Conservation (phyloP, 1,140 invertebrate species). For the Drosophila tristis region DNA sequence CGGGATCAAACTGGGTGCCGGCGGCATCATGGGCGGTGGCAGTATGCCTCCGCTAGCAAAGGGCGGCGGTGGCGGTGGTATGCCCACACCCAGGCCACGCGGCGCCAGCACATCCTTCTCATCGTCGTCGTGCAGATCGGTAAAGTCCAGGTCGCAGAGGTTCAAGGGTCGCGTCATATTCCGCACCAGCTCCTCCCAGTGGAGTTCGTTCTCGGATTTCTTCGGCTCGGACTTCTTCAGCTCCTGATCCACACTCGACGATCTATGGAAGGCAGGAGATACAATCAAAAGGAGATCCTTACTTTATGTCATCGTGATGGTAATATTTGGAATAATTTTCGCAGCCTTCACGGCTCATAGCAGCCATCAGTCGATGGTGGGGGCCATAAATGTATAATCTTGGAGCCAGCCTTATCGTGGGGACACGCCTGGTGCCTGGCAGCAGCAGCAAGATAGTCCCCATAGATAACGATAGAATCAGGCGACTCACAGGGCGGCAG, state of each 20-base stretch:
- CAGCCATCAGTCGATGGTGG: conserved; percentile 3
- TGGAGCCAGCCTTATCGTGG: conserved; percentile 27
- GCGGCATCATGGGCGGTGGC: conserved; percentile 84
- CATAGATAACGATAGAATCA: conserved; percentile 12
- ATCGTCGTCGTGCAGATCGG: conserved; percentile 93
- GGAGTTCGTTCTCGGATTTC: conserved; percentile 96
- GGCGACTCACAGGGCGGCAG: not conserved
- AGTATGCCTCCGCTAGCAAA: conserved; percentile 57
- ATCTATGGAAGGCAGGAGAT: conserved; percentile 41
- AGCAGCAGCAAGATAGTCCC: conserved; percentile 48
- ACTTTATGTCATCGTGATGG: conserved; percentile 8
- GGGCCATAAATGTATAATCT: conserved; percentile 33
- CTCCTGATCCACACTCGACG: conserved; percentile 86
- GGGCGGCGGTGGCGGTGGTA: conserved; percentile 90
- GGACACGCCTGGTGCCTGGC: conserved; percentile 30
- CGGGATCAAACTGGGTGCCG: conserved; percentile 80
- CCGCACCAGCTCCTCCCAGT: conserved; percentile 96
- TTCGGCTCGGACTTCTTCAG: conserved; percentile 86
- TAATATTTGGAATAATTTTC: conserved; percentile 29
- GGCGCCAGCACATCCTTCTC: conserved; percentile 88
- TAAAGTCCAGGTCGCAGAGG: conserved; percentile 98
- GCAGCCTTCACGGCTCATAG: conserved; percentile 5
- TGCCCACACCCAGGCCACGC: conserved; percentile 86
- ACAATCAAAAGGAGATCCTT: not conserved
- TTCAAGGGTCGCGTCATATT: conserved; percentile 92